A percentile compares a stretch with the other conserved stretches of the same genome.
These are phyloP conservation scores for Thereva nobilitata DNA, from an alignment of 2,888 invertebrate species.

Conservation along the genomic window DNA sequence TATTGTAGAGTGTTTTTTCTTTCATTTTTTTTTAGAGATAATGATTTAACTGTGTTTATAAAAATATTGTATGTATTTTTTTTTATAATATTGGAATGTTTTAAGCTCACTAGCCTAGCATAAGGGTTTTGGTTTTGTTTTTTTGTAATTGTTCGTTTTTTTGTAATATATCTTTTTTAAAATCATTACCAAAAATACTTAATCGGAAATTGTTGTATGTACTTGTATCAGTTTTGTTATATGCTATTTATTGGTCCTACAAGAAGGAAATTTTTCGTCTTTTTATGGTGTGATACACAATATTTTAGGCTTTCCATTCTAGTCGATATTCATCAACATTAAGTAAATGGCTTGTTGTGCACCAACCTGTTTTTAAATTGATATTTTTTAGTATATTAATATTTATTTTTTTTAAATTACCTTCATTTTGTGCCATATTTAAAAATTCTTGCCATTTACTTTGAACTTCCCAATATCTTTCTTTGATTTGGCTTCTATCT, in stretches of 20 bases:
- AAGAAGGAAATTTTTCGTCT: neutral
- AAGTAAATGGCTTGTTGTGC: conserved; percentile 62
- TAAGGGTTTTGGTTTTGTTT: no score
- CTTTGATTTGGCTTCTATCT: conserved; percentile 57
- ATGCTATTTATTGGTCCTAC: conserved; percentile 19
- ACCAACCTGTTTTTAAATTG: conserved; percentile 62
- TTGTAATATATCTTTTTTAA: conserved; percentile 2
- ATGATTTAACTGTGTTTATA: no score
- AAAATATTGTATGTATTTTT: no score
- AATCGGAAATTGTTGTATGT: conserved; percentile 11
- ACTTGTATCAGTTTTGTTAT: conserved; percentile 14
- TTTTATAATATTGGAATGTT: no score
- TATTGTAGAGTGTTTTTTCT: no score
- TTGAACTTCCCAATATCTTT: conserved; percentile 60
- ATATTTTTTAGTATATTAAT: neutral
- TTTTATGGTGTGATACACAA: neutral
- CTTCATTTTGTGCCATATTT: conserved; percentile 58
- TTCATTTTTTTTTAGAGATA: no score
- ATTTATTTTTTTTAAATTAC: conserved; percentile 42
- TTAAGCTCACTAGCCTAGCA: no score
- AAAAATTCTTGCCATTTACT: conserved; percentile 61
- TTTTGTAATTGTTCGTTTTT: conserved; percentile 1
- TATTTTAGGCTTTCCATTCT: conserved; percentile 55
- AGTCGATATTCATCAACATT: conserved; percentile 65
- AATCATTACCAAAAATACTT: conserved; percentile 8